These are phyloP conservation scores for Elaphurus davidianus DNA, from an alignment of 2,113 vertebrate genomes.

Conservation along the genomic window DNA sequence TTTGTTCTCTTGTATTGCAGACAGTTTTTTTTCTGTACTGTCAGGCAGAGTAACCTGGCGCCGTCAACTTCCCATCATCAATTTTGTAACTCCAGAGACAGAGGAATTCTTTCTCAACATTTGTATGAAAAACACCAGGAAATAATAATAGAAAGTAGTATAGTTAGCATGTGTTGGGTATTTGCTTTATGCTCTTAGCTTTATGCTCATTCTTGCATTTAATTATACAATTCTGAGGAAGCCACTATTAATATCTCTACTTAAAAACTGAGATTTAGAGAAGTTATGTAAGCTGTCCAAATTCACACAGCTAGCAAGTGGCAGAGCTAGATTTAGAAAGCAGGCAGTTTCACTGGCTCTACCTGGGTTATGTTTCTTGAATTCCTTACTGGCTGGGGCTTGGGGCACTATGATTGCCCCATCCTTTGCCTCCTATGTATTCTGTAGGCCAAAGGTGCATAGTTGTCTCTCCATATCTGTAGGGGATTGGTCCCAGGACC, in stretches of 20 bases:
- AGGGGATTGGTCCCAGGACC: background rate
- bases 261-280: background rate
- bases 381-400: background rate
- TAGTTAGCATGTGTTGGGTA: background rate
- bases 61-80: background rate
- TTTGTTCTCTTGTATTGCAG: background rate
- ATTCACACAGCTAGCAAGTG: background rate
- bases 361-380: background rate
- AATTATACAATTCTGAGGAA: background rate
- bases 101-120: background rate
- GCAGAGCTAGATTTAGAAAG: background rate
- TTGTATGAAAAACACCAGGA: background rate
- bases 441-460: background rate
- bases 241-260: background rate
- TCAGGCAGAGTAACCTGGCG: background rate
- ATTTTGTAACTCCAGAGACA: background rate
- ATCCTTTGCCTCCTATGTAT: background rate
- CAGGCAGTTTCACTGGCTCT: background rate
- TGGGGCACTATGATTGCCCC: background rate
- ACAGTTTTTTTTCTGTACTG: background rate
- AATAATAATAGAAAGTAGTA: background rate
- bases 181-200: conserved; percentile 1
- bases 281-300: background rate
- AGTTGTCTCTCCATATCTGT: background rate
- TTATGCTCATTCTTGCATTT: background rate